Evolutionary conservation across 2,113 vertebrate genomes (phyloP), one percentile per base, ranked within the genome.

Genomic region (Mormoops blainvillei): DNA sequence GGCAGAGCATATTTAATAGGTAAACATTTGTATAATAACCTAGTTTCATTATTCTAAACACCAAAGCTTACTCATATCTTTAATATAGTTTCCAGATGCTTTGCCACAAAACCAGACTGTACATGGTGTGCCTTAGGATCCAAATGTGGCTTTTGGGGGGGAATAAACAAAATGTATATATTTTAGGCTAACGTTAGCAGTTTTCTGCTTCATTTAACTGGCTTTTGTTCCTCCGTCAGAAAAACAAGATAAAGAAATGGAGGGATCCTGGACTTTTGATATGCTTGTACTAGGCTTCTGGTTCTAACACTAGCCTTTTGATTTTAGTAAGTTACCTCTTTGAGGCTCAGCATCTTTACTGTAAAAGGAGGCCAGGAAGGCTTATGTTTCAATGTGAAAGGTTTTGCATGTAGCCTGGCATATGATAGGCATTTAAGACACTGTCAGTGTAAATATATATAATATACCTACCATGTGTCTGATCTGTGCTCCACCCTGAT

Each of bases 191-290:
- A 52, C 45, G 36, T 70, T 45, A 92, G 12, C 33, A 76, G 20
- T 87, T 94, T 67, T 95, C 26, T 45, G 9, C 19, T 94, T 41
- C 33, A 58, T 65, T 12, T 58, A 41, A 24, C 12, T 85, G 48
- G 14, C 5, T 93, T 93, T 94, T 68, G 6, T 92, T 83, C 68
- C 19, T 41, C 20, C 20, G 4, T 67, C 58, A 87, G 50, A 76
- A 50, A 56, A 56, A 54, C 5, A 41, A 2, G 11, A 33, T 50
- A 77, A 26, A 76, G 16, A 9, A 36, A 58, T 77, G 31, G 7
- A 58, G 87, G 38, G 28, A 3, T 76, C 50, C 74, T 5, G 12
- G 14, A 43, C 26, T 91, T 80, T 61, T 18, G 24, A 58, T 22
- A 56, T 45, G 20, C 10, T 11, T 74, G 26, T 48, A 12, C 4